phyloP scores from a whole-genome alignment of 2,888 invertebrate species.

The Eristalis pertinax region DNA sequence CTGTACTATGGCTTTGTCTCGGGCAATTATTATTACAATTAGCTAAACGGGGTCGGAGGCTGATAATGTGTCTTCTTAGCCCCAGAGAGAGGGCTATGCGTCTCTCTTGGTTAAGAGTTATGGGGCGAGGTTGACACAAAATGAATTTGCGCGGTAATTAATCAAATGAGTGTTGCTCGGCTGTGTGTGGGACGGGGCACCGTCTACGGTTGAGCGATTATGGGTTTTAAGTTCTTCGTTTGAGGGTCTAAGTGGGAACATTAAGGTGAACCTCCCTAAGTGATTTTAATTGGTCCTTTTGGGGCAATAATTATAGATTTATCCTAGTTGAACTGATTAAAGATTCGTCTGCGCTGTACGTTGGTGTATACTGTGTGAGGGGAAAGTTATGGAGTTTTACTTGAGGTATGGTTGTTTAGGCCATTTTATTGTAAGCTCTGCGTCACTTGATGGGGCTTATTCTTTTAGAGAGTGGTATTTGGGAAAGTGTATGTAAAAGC shows the following conservation, averaged over 20 bases:
- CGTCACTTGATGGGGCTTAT: too few relatives aligned
- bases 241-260: constrained; percentile 7
- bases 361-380: too few relatives aligned
- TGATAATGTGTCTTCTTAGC: constrained; percentile 69
- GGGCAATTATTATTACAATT: constrained; percentile 73
- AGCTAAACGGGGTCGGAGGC: constrained; percentile 67
- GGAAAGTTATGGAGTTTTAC: too few relatives aligned
- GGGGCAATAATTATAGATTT: constrained; percentile 34
- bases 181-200: constrained; percentile 6
- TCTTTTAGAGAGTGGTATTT: too few relatives aligned
- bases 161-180: constrained; percentile 58
- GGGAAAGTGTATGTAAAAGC: too few relatives aligned
- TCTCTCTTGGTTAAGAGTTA: constrained; percentile 58
- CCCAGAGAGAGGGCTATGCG: constrained; percentile 23
- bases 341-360: neutral
- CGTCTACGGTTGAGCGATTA: constrained; percentile 43
- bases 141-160: constrained; percentile 70
- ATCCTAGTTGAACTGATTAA: constrained; percentile 6
- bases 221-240: constrained; percentile 23
- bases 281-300: constrained; percentile 55
- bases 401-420: too few relatives aligned
- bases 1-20: constrained; percentile 70
- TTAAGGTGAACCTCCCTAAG: constrained; percentile 28
- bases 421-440: too few relatives aligned
- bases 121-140: constrained; percentile 64